Evolutionary conservation across 2,888 invertebrate species (phyloP).

Genomic region (Lasioglossum morio): DNA sequence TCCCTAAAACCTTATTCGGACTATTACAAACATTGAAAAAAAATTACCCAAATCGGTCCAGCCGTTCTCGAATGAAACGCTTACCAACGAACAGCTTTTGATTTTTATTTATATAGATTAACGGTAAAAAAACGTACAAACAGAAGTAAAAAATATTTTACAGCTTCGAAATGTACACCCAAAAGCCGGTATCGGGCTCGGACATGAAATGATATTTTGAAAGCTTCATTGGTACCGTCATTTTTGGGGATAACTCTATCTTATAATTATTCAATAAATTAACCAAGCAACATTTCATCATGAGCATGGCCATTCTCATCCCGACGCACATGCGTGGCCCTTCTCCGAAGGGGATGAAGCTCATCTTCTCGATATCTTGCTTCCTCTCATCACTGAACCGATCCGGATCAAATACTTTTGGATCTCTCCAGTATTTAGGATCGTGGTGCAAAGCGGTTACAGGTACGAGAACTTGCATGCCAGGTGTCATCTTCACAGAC

Average conservation of each 20-base stretch:
- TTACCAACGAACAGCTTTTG: too few species aligned
- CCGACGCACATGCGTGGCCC: slow-evolving; percentile 78
- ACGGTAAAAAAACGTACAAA: too few species aligned
- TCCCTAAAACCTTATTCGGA: too few species aligned
- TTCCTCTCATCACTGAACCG: slow-evolving; percentile 72
- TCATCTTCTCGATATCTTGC: slow-evolving; percentile 60
- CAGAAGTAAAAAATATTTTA: too few species aligned
- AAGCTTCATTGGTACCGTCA: slow-evolving; percentile 62
- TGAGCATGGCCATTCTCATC: slow-evolving; percentile 72
- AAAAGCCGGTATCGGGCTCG: slow-evolving; percentile 59
- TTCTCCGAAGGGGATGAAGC: slow-evolving; percentile 76
- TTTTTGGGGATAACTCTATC: slow-evolving; percentile 69
- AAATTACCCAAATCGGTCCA: too few species aligned
- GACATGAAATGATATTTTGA: neutral
- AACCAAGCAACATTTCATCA: slow-evolving; percentile 68
- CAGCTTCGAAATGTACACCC: slow-evolving; percentile 58
- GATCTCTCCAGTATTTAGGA: slow-evolving; percentile 69
- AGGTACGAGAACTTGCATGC: slow-evolving; percentile 63
- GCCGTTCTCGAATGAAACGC: too few species aligned
- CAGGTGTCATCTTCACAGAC: slow-evolving; percentile 63
- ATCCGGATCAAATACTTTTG: slow-evolving; percentile 74
- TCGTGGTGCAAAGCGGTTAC: slow-evolving; percentile 65
- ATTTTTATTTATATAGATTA: too few species aligned
- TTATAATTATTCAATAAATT: slow-evolving; percentile 65
- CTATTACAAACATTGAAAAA: too few species aligned